Conservation (phyloP, 2,888 invertebrate genomes). For the Sarcophaga caerulescens region DNA sequence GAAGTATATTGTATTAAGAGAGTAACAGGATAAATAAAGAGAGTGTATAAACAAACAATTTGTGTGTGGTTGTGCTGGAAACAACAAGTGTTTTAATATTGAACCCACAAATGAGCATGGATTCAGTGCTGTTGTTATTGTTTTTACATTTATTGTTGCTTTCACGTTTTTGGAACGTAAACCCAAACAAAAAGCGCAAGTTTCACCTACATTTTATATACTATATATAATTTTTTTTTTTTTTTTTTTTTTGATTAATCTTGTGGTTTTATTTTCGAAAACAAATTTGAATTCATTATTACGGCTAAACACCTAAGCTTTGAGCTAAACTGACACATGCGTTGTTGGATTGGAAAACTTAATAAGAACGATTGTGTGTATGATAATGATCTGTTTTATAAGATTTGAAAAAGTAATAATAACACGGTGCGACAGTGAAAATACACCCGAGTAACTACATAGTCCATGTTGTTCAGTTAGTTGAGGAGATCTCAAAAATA, state of each 20-base stretch:
- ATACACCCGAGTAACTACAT: no score
- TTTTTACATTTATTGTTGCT: conserved; percentile 3
- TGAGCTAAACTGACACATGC: neutral
- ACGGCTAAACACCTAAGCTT: neutral
- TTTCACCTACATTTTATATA: conserved; percentile 65
- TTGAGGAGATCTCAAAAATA: no score
- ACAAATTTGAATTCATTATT: neutral
- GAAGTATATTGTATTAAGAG: conserved; percentile 25
- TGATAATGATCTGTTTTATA: no score
- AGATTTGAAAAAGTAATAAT: no score
- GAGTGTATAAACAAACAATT: conserved; percentile 2
- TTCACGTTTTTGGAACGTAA: conserved; percentile 41
- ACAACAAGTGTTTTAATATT: conserved; percentile 64
- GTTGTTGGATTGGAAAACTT: neutral
- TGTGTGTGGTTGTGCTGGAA: conserved; percentile 13
- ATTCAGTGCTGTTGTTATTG: conserved; percentile 9
- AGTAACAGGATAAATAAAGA: conserved; percentile 44
- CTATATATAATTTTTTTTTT: no score
- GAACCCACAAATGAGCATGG: neutral
- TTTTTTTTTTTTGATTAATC: neutral
- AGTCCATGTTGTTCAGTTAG: no score
- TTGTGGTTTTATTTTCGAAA: neutral
- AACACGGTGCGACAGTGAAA: no score
- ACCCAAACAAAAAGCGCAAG: conserved; percentile 56
- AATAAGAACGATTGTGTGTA: no score